Percentiles rank a stretch among this genome's conserved stretches.
Evolutionary conservation across 2,113 vertebrate genomes (phyloP).

Genomic region (Ramphastos sulfuratus): DNA sequence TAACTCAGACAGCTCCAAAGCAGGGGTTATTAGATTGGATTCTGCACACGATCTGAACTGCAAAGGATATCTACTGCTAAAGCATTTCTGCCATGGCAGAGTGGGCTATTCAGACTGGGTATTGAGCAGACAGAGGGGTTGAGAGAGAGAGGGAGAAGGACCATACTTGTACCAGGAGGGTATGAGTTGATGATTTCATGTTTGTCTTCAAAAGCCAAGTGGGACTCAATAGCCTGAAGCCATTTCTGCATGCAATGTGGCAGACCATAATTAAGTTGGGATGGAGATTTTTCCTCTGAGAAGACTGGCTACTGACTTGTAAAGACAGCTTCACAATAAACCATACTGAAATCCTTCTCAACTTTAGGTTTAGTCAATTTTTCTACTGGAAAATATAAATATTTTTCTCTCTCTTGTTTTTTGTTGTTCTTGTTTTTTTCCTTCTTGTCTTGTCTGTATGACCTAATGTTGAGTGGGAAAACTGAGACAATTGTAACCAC

Average conservation of each 20-base stretch:
- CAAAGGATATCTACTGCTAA: not conserved
- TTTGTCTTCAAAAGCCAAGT: not conserved
- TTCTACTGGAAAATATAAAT: not conserved
- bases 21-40: not conserved
- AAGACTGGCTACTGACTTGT: not conserved
- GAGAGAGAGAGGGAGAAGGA: not conserved
- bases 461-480: not conserved
- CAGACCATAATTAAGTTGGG: not conserved
- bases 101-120: not conserved
- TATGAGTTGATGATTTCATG: not conserved
- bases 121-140: not conserved
- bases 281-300: not conserved
- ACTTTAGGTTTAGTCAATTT: not conserved
- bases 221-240: not conserved
- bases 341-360: not conserved
- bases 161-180: not conserved
- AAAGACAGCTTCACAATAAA: not conserved
- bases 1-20: not conserved
- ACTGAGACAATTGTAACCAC: not conserved
- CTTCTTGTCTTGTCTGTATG: not conserved
- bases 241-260: fast-evolving
- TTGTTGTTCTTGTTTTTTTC: too few species aligned
- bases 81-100: not conserved
- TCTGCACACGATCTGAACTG: not conserved
- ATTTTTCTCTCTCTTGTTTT: not conserved